Base-by-base conservation (phyloP, 1,140 invertebrate genomes). In the Drosophila lacteicornis region DNA sequence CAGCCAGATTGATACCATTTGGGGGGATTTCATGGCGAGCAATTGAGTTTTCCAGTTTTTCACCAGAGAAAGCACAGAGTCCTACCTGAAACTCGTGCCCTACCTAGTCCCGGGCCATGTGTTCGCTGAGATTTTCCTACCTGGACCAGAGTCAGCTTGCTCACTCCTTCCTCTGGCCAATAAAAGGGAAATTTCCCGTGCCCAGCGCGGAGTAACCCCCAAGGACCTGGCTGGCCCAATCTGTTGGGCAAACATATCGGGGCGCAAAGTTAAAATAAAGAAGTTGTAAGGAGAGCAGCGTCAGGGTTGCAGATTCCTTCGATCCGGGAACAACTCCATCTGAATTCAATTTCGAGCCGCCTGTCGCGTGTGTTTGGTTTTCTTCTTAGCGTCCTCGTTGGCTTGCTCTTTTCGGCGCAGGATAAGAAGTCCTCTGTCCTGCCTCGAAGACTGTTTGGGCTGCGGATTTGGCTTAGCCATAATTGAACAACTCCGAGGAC, bases 391-490 rank as follows among this genome's bases (percentile, higher is more conserved):
- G 50, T 46, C 38, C n/a, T 40, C 11, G 30, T 43, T 11, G 36
- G 68, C 59, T 61, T 84, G 82, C 83, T 81, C 82, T 79, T 86
- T 86, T 80, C 36, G 38, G n/a, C 0, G 3, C 13, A 49, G 57
- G 71, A 61, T 61, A 60, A 42, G 53, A 27, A 36, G 19, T 25
- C 38, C 25, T 25, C 22, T 22, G 2, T 25, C 22, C 22, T 4
- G 56, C 22, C 50, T 45, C 43, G 38, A 58, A 67, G 73, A 71
- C 30, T 88, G 84, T 91, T 91, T 91, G 78, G 74, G 46, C 82
- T 77, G 57, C 38, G 70, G 90, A 88, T 91, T 91, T 91, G 78
- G 90, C 90, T 91, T 88, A 86, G 80, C 77, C 84, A 73, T 91
- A 87, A 91, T 91, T 91, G 88, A 82, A 83, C 76, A 88, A 88